Base-by-base conservation (phyloP, 2,113 vertebrate genomes). In the Xiphorhynchus elegans region DNA sequence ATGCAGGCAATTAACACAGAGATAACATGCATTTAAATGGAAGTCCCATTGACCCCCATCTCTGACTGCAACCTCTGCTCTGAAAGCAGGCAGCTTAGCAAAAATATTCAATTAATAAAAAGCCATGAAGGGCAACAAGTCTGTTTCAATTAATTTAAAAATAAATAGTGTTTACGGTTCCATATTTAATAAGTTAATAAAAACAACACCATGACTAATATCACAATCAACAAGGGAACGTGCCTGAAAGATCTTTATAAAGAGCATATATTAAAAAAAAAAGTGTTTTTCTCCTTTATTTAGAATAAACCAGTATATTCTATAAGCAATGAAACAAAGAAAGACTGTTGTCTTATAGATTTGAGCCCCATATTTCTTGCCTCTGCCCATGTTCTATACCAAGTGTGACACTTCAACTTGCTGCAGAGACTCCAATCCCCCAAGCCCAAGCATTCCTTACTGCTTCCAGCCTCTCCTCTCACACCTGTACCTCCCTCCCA, bases 71-170 rank as follows among this genome's bases (percentile, higher is more conserved):
- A 79, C 74, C 84, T 87, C 69, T 93, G 62, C 60, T 87, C 93
- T 92, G 37, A 72, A 93, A 96, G 53, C 28, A 72, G 56, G 68
- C 26, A 89, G 81, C 81, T 93, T 84, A 69, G 81, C 62, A 95
- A 95, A 92, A 95, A 91, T 76, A 94, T 87, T 94, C 66, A 92
- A 90, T 96, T 96, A 91, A 94, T 87, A 92, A 92, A 90, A 87
- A 91, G 62, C 56, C 73, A 89, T 56, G 69, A 92, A 96, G 76
- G 93, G 77, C 74, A 96, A 53, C 53, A 87, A 89, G 85, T 66
- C 88, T 46, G 87, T 88, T 92, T 80, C 83, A 92, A 93, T 90
- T 85, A 63, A 94, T 93, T 94, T 88, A 50, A 92, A 95, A 94
- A 88, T 87, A 96, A 92, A 90, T 67, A 17, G 21, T 72, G 64